A percentile compares a stretch with the other conserved stretches of the same genome.
Evolutionary conservation across 2,888 invertebrate genomes (phyloP).

Genomic region (Mesorhabditis belari): DNA sequence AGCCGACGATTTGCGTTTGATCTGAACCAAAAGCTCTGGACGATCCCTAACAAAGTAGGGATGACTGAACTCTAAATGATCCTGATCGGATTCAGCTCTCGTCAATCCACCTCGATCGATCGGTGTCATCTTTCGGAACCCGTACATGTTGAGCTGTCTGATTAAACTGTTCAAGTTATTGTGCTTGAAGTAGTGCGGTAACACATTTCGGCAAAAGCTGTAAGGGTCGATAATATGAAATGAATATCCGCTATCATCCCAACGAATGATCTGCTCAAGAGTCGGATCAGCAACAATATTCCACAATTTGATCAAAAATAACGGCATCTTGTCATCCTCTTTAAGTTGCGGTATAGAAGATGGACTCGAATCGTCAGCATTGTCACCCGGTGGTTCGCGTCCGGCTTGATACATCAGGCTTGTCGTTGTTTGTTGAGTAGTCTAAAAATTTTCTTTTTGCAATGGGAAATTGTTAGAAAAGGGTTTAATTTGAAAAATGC

Average conservation of each 20-base stretch:
- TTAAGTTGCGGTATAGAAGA: constrained; percentile 9
- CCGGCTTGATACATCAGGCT: background rate
- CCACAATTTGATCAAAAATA: constrained; percentile 48
- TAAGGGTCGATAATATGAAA: constrained; percentile 91
- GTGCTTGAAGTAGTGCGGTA: constrained; percentile 95
- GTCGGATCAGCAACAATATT: constrained; percentile 36
- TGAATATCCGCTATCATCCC: constrained; percentile 67
- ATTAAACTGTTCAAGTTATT: constrained; percentile 99
- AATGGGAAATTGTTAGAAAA: background rate
- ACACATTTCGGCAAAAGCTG: constrained; percentile 80
- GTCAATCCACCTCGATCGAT: constrained; percentile 82
- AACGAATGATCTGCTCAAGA: constrained; percentile 27
- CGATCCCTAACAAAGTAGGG: constrained; percentile 80
- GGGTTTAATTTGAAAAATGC: too few relatives aligned
- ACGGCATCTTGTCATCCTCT: constrained; percentile 47
- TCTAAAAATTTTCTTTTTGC: too few relatives aligned
- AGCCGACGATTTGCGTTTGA: constrained; percentile 62
- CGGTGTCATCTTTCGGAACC: constrained; percentile 88
- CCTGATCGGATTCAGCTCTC: constrained; percentile 61
- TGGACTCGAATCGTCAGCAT: too few relatives aligned
- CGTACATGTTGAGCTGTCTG: constrained; percentile 97
- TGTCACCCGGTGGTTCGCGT: too few relatives aligned
- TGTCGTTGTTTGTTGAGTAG: too few relatives aligned
- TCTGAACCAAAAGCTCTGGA: constrained; percentile 77
- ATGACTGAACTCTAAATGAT: constrained; percentile 82